Percentiles rank a stretch among this genome's conserved stretches.
Evolutionary conservation across 1,140 invertebrate genomes (phyloP).

Genomic region (Temnothorax nylanderi): DNA sequence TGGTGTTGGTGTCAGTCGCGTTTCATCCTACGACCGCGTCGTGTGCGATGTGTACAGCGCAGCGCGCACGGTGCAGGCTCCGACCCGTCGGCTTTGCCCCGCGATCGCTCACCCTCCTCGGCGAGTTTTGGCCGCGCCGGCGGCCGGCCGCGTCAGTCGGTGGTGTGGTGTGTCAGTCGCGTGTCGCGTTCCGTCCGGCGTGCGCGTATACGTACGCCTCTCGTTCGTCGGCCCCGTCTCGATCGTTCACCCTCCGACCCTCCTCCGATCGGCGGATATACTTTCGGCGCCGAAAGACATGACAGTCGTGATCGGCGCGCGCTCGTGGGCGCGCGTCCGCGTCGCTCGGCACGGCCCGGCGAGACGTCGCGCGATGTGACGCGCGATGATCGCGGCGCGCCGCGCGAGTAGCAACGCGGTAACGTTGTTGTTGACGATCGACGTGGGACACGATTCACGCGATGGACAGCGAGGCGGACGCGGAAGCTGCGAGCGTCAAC

Average conservation of each 20-base stretch:
- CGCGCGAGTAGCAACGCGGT: background rate
- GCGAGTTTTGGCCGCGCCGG: background rate
- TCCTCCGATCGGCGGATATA: background rate
- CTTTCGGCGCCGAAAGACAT: slow-evolving; percentile 4
- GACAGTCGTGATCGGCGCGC: slow-evolving; percentile 11
- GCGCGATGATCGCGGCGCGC: slow-evolving; percentile 11
- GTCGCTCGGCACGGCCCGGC: background rate
- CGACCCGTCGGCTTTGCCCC: background rate
- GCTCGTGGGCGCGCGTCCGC: background rate
- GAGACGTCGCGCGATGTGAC: slow-evolving; percentile 31
- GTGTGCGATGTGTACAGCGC: background rate
- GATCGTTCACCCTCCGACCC: background rate
- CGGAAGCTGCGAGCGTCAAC: slow-evolving; percentile 72
- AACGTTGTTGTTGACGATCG: background rate
- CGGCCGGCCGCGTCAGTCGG: background rate
- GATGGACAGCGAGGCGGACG: slow-evolving; percentile 77
- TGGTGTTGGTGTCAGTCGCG: slow-evolving; percentile 13
- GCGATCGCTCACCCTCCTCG: slow-evolving; percentile 14
- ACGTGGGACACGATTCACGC: background rate
- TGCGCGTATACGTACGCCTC: background rate
- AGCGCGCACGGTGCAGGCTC: background rate
- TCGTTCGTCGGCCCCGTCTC: background rate
- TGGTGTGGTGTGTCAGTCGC: background rate
- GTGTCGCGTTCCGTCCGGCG: background rate
- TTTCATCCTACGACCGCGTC: slow-evolving; percentile 46